phyloP scores from a whole-genome alignment of 1,140 invertebrate species.

The Camponotus floridanus region DNA sequence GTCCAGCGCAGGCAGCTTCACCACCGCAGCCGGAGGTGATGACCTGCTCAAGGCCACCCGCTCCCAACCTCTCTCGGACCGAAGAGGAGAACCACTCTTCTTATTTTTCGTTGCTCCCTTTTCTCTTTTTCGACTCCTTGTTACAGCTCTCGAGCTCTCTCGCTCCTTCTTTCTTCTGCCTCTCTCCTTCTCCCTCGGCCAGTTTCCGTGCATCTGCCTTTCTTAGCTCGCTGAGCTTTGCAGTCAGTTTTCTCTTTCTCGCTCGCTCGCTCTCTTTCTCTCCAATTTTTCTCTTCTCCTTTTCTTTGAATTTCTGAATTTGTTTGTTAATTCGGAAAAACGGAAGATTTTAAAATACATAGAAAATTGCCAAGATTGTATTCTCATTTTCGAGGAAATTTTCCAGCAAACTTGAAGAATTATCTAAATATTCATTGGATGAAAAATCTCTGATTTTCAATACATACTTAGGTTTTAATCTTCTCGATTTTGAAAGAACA shows the following conservation, averaged over 20 bases:
- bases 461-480: neutral
- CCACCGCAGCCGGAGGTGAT: conserved; percentile 82
- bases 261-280: conserved; percentile 14
- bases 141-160: conserved; percentile 38
- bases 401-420: too few relatives aligned
- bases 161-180: conserved; percentile 51
- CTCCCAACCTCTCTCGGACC: conserved; percentile 78
- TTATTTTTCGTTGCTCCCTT: conserved; percentile 74
- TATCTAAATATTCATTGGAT: too few relatives aligned
- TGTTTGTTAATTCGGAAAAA: conserved; percentile 11
- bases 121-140: conserved; percentile 70
- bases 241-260: conserved; percentile 36
- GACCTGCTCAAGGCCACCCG: conserved; percentile 85
- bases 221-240: conserved; percentile 62
- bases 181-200: conserved; percentile 22
- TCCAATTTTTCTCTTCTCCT: conserved; percentile 24
- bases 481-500: neutral
- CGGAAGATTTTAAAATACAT: neutral
- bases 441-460: too few relatives aligned
- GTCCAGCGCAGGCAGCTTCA: conserved; percentile 78
- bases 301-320: conserved; percentile 51
- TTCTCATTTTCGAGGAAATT: neutral
- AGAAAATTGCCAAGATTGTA: neutral
- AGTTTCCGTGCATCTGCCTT: conserved; percentile 52
- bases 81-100: conserved; percentile 72